Conservation (phyloP, 1,140 invertebrate species). For the Micrasema minimum region DNA sequence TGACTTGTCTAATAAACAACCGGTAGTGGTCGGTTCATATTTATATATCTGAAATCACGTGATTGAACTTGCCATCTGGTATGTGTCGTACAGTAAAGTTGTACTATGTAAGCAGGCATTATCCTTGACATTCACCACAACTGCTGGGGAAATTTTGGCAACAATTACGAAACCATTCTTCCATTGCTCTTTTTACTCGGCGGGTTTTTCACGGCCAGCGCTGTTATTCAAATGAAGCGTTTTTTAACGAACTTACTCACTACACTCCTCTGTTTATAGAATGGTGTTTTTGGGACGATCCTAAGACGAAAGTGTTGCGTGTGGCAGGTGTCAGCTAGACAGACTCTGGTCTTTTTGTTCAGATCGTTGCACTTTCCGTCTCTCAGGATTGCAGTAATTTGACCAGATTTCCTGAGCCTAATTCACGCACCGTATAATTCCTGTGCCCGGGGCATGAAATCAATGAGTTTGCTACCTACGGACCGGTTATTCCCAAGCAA, state of each 20-base stretch:
- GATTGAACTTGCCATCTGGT: constrained; percentile 27
- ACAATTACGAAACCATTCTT: neutral
- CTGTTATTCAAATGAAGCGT: no score
- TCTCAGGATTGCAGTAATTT: constrained; percentile 10
- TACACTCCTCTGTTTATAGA: no score
- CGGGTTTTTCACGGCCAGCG: neutral
- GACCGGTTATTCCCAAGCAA: neutral
- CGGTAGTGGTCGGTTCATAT: constrained; percentile 32
- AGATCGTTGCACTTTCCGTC: constrained; percentile 29
- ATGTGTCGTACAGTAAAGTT: neutral
- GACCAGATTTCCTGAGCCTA: constrained; percentile 21
- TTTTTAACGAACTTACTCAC: no score
- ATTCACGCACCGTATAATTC: constrained; percentile 14
- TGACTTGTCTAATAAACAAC: constrained; percentile 28
- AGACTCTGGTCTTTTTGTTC: constrained; percentile 12
- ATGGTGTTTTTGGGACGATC: no score
- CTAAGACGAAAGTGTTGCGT: constrained; percentile 18
- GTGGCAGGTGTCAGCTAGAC: constrained; percentile 28
- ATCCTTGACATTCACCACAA: constrained; percentile 29
- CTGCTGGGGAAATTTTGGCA: constrained; percentile 21
- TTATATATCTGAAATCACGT: constrained; percentile 10
- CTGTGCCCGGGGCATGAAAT: constrained; percentile 8
- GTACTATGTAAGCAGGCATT: neutral
- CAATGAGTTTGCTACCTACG: constrained; percentile 9
- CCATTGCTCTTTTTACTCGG: neutral